Base-by-base conservation (phyloP, 2,113 vertebrate genomes). In the Enhydra lutris region DNA sequence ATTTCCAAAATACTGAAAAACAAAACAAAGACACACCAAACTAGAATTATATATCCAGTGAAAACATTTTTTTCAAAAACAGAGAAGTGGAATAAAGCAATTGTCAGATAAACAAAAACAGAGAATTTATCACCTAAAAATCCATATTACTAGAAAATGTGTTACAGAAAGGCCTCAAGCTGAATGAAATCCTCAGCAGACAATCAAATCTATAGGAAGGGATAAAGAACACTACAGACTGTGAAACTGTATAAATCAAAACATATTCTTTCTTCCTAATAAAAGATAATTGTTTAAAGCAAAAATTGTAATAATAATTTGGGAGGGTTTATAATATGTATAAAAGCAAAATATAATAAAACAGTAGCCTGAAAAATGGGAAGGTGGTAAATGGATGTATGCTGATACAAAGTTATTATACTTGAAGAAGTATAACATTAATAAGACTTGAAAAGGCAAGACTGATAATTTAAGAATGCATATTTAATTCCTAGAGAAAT, bases 301-400 rank as follows among this genome's bases (percentile, higher is more conserved):
- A 80, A 63, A 50, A 69, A 76, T n/a, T 47, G 45, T 26, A 29
- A 29, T 79, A 84, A 76, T 39, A 59, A 69, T 47, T 34, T 45
- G 67, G 10, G n/a, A 6, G 10, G 18, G 31, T 52, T 87, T 88
- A 69, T 50, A 78, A 61, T 79, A 36, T 71, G 7, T 90, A 23
- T 76, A 65, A 76, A 97, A 29, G 57, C n/a, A 59, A 97, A 89
- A 93, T 79, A 86, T 29, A 78, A 79, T 80, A 52, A 50, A 93
- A 20, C 18, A 67, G 6, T 50, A 92, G 26, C 73, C 74, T 88
- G 17, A 80, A 83, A 88, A 79, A 23, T 39, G 6, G 17, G 7
- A 89, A 31, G 12, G 45, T 80, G 4, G 15, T 89, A 55, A 83
- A 63, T 63, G 23, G 23, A 59, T 50, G 9, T 26, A 24, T 74